These are phyloP conservation scores for Neomonachus schauinslandi DNA, from an alignment of 2,113 vertebrate genomes.

Conservation along the genomic window DNA sequence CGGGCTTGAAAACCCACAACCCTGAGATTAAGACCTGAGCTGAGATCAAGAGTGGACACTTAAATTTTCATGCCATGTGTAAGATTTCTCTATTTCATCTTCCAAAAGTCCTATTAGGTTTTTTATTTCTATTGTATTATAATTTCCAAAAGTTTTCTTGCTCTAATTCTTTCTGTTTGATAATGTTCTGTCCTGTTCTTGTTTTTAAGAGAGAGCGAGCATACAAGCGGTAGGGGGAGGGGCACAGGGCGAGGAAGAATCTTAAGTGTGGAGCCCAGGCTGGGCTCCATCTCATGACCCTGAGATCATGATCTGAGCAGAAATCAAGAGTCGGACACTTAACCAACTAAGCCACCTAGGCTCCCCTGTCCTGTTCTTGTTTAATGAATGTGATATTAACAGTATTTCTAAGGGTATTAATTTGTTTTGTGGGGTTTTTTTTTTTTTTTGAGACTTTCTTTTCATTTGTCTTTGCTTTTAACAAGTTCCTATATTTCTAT, in stretches of 20 bases:
- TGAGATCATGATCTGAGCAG: neutral
- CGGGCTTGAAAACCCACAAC: too few species aligned
- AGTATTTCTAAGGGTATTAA: neutral
- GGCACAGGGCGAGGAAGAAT: neutral
- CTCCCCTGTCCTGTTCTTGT: neutral
- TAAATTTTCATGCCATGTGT: neutral
- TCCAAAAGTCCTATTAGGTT: neutral
- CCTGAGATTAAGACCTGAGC: too few species aligned
- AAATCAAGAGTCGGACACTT: neutral
- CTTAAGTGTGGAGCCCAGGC: neutral
- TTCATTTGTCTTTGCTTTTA: slow-evolving; percentile 28
- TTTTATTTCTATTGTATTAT: neutral
- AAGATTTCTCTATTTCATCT: slow-evolving; percentile 40
- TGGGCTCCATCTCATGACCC: neutral
- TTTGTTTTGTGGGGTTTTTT: neutral
- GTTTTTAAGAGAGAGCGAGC: neutral
- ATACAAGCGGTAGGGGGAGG: neutral
- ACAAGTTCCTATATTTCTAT: neutral
- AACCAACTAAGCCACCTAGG: neutral
- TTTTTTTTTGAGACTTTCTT: neutral
- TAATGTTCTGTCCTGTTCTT: neutral
- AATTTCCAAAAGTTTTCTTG: slow-evolving; percentile 32
- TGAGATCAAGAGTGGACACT: too few species aligned
- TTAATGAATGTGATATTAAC: slow-evolving; percentile 9
- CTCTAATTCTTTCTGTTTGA: slow-evolving; percentile 31